phyloP scores from a whole-genome alignment of 2,113 vertebrate genomes.

The Phodopus roborovskii region DNA sequence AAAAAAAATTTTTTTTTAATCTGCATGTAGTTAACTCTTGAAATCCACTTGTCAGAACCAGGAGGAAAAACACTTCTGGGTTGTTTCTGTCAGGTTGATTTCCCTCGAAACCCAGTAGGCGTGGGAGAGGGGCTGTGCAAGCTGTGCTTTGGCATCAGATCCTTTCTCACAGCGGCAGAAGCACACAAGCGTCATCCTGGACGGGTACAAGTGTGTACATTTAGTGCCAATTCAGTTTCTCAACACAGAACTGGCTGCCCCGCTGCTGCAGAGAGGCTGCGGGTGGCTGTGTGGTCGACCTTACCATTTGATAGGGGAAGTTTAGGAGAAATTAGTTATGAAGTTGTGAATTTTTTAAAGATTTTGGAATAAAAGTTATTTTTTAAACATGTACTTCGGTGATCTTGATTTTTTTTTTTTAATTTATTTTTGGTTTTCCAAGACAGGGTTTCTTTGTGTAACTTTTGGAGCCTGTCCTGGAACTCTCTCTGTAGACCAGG shows the following conservation, averaged over 20 bases:
- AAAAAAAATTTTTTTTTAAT: slow-evolving; percentile 17
- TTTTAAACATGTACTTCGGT: slow-evolving; percentile 67
- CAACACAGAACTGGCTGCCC: slow-evolving; percentile 15
- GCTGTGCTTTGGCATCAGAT: slow-evolving; percentile 16
- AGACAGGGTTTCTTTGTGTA: no score
- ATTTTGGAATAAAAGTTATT: slow-evolving; percentile 81
- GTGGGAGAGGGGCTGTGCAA: neutral
- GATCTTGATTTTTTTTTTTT: slow-evolving; percentile 56
- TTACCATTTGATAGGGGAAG: slow-evolving; percentile 25
- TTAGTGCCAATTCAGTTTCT: slow-evolving; percentile 59
- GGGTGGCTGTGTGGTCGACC: slow-evolving; percentile 30
- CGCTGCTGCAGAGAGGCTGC: slow-evolving; percentile 38
- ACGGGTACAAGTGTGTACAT: slow-evolving; percentile 11
- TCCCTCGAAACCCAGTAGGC: neutral
- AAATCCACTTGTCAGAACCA: slow-evolving; percentile 31
- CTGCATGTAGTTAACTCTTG: slow-evolving; percentile 30
- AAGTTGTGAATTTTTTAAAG: slow-evolving; percentile 63
- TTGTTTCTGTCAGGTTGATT: neutral
- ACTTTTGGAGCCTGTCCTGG: no score
- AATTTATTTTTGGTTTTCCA: no score
- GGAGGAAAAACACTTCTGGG: slow-evolving; percentile 22
- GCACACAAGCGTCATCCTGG: neutral
- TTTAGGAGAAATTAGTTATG: slow-evolving; percentile 53
- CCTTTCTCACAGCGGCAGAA: slow-evolving; percentile 4
- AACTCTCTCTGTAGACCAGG: no score